These are phyloP conservation scores for Gavia stellata DNA, from an alignment of 2,113 vertebrate genomes.

Conservation along the genomic window DNA sequence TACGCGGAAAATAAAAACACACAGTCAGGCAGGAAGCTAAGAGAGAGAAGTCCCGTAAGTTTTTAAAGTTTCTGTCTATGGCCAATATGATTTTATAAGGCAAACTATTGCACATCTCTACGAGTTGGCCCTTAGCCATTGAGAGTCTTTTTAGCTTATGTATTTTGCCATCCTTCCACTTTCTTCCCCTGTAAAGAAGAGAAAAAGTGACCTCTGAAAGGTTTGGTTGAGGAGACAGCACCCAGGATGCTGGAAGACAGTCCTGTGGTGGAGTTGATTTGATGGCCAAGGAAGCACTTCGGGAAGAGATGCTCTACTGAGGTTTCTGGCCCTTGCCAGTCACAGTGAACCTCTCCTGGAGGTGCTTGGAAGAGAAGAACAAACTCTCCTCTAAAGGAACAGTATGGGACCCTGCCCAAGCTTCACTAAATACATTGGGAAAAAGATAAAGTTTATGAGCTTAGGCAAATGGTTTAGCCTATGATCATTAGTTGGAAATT, in stretches of 20 bases:
- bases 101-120: not conserved
- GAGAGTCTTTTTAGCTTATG: not conserved
- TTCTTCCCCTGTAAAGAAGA: not conserved
- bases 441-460: not conserved
- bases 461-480: not conserved
- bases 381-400: not conserved
- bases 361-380: not conserved
- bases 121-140: not conserved
- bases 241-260: not conserved
- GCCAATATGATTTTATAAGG: not conserved
- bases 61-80: not conserved
- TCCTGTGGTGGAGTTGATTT: not conserved
- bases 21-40: not conserved
- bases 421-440: not conserved
- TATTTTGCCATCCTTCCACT: not conserved
- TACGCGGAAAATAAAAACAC: not conserved
- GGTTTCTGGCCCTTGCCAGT: not conserved
- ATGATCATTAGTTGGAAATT: not conserved
- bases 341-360: not conserved
- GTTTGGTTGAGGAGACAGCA: not conserved
- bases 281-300: not conserved
- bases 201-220: not conserved
- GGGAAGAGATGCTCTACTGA: not conserved
- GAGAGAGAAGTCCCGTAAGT: not conserved
- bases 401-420: not conserved